A percentile compares a stretch with the other conserved stretches of the same genome.
Conservation (phyloP, 2,113 vertebrate species). For the Mobula birostris region DNA sequence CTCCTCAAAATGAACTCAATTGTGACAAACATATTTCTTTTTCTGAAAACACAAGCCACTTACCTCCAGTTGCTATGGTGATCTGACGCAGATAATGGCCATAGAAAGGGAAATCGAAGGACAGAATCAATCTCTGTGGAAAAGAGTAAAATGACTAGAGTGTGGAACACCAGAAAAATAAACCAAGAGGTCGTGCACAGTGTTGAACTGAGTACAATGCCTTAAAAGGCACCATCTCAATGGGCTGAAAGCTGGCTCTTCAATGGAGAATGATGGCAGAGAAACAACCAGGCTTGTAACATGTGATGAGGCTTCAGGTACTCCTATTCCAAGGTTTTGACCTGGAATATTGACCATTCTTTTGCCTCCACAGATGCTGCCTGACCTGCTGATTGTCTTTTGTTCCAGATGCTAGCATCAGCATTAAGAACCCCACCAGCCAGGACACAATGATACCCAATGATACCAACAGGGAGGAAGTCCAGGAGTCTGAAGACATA, state of each 20-base stretch:
- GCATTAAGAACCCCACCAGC: too few relatives aligned
- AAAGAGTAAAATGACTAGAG: constrained; percentile 27
- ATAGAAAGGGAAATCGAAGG: constrained; percentile 92
- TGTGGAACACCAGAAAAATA: constrained; percentile 37
- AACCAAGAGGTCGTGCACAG: neutral
- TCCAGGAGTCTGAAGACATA: too few relatives aligned
- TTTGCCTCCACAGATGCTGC: neutral
- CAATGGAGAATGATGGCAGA: neutral
- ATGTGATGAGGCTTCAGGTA: too few relatives aligned
- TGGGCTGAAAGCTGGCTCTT: neutral
- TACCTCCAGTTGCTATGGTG: constrained; percentile 88
- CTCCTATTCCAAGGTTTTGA: too few relatives aligned
- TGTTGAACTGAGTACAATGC: neutral
- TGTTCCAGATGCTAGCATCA: too few relatives aligned
- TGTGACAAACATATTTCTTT: neutral
- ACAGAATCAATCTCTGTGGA: constrained; percentile 73
- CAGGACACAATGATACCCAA: too few relatives aligned
- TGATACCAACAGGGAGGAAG: too few relatives aligned
- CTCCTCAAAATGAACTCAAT: neutral
- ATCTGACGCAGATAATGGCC: constrained; percentile 84
- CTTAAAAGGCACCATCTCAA: neutral
- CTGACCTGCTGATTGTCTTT: too few relatives aligned
- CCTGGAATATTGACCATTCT: neutral
- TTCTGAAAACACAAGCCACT: constrained; percentile 37
- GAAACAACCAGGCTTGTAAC: neutral